phyloP scores from a whole-genome alignment of 2,888 invertebrate species.

The Heliconius sara region DNA sequence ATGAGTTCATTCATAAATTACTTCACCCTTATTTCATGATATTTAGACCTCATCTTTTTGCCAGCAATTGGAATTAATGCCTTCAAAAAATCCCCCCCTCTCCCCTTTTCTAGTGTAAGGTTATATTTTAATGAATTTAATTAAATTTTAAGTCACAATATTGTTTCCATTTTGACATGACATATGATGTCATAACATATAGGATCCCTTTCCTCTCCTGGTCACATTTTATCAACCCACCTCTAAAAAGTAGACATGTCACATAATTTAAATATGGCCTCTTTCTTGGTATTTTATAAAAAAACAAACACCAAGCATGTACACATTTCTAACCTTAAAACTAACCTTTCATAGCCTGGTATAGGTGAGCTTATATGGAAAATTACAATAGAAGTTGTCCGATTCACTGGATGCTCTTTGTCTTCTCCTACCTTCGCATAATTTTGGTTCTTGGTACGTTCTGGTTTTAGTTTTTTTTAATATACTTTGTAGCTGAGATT shows the following conservation, averaged over 20 bases:
- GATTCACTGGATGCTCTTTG: conserved; percentile 81
- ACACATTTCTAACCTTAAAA: conserved; percentile 42
- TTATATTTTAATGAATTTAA: too few relatives aligned
- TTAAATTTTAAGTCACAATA: too few relatives aligned
- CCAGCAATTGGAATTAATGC: not conserved
- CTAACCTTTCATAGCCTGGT: conserved; percentile 74
- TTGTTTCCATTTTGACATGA: too few relatives aligned
- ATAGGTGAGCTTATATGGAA: conserved; percentile 63
- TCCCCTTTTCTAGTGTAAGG: not conserved
- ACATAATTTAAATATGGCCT: not conserved
- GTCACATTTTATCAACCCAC: not conserved
- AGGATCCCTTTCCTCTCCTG: not conserved
- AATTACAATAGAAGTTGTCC: conserved; percentile 71
- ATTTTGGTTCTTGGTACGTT: conserved; percentile 64
- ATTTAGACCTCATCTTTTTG: not conserved
- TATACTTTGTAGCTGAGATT: conserved; percentile 72
- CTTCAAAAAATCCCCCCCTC: too few relatives aligned
- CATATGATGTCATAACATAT: not conserved
- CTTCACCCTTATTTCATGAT: not conserved
- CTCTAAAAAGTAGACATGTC: not conserved
- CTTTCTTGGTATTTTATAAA: not conserved
- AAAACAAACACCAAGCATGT: not conserved
- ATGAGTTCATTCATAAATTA: not conserved
- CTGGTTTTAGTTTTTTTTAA: conserved; percentile 76
- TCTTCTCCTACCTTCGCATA: conserved; percentile 71